Base-by-base conservation (phyloP, 2,888 invertebrate genomes). In the Chloromyia formosa region DNA sequence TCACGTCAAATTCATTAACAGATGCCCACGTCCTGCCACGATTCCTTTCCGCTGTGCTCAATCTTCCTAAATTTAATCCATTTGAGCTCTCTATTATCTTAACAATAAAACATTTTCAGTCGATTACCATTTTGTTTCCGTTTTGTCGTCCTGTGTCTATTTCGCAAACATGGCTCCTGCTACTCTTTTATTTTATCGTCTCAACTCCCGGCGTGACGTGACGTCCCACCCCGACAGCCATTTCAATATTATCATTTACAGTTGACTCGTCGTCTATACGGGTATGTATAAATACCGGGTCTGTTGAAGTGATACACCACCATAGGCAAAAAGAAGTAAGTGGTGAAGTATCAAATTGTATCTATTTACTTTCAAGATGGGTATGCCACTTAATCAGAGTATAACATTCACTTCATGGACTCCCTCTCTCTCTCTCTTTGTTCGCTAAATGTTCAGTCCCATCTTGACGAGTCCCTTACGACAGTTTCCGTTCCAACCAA, bases 331-430 rank as follows among this genome's bases (percentile, higher is more conserved):
- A 66, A 66, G 45, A 66, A 71, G 71, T n/a, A 71, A 20, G 58
- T 35, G 27, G 27, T 35, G 27, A 35, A 35, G 56, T 40, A 58
- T 53, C 58, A 71, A 35, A 35, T 71, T 40, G 58, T 71, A 40
- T 71, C 71, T 71, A 71, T 71, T 71, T 71, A 71, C 58, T 71
- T 71, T 56, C 71, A 71, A 71, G 71, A 71, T 71, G 71, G 56
- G 71, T 40, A 71, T 40, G 56, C 56, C 71, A 71, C 71, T 71
- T 71, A 71, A 71, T 71, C 71, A 71, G 71, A 58, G 58, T 49
- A 45, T 69, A 69, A 69, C 69, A 54, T 69, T 69, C 56, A 69
- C 69, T 27, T 64, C 64, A n/a, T 64, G 42, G 64, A 64, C 14
- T 64, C 64, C n/a, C 40, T 42, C 42, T n/a, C n/a, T 35, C 27